Evolutionary conservation across 2,888 invertebrate genomes (phyloP).

Genomic region (Parelbella ahira): DNA sequence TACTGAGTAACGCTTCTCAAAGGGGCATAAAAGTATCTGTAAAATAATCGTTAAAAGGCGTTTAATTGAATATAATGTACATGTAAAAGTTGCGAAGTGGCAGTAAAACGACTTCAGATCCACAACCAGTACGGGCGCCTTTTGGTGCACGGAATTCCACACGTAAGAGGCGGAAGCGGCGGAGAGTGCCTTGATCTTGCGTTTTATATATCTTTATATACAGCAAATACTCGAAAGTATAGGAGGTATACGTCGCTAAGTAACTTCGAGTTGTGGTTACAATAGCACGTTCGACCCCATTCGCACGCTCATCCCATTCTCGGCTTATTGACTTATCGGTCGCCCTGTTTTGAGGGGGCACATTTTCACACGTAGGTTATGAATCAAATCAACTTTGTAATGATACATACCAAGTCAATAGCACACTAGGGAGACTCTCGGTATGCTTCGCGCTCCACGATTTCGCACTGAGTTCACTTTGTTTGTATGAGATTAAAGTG

Average conservation of each 20-base stretch:
- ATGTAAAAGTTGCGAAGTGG: slow-evolving; percentile 38
- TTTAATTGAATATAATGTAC: slow-evolving; percentile 34
- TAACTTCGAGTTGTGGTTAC: slow-evolving; percentile 53
- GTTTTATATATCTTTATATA: slow-evolving; percentile 33
- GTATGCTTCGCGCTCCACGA: slow-evolving; percentile 11
- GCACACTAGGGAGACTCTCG: slow-evolving; percentile 15
- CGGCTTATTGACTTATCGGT: slow-evolving; percentile 63
- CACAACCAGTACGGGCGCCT: slow-evolving; percentile 42
- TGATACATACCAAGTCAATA: slow-evolving; percentile 13
- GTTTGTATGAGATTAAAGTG: slow-evolving; percentile 24
- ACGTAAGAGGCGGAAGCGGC: slow-evolving; percentile 65
- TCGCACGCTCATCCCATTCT: slow-evolving; percentile 70
- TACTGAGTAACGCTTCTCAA: no score
- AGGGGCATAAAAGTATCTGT: slow-evolving; percentile 9
- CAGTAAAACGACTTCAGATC: slow-evolving; percentile 43
- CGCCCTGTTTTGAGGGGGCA: slow-evolving; percentile 52
- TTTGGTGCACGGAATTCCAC: slow-evolving; percentile 51
- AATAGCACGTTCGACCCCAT: slow-evolving; percentile 69
- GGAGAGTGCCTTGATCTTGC: slow-evolving; percentile 67
- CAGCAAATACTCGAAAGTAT: slow-evolving; percentile 39
- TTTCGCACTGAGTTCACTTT: slow-evolving; percentile 22
- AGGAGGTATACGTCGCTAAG: slow-evolving; percentile 53
- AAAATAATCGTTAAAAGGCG: slow-evolving; percentile 24
- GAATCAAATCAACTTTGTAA: slow-evolving; percentile 22
- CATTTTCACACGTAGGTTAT: slow-evolving; percentile 41